phyloP scores from a whole-genome alignment of 2,797 vertebrate genomes.

The Acanthurus leucopareius region DNA sequence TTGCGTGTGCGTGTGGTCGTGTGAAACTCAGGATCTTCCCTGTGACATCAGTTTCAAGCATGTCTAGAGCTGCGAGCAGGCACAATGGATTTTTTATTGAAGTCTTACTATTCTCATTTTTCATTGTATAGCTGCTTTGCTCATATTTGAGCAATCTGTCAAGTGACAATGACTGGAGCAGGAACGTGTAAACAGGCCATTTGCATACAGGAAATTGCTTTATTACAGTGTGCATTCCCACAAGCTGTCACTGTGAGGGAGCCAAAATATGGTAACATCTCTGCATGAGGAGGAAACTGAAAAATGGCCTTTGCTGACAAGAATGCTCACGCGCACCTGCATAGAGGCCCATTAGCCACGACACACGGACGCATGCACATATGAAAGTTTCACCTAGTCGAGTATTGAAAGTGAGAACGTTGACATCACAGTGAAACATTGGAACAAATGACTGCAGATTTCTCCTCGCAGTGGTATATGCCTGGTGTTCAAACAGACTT shows the following conservation, averaged over 20 bases:
- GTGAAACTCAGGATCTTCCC: constrained; percentile 45
- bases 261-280: constrained; percentile 68
- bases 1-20: constrained; percentile 32
- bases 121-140: constrained; percentile 71
- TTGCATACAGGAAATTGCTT: constrained; percentile 86
- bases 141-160: constrained; percentile 80
- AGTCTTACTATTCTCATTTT: constrained; percentile 77
- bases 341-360: constrained; percentile 18
- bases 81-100: constrained; percentile 73
- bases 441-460: constrained; percentile 32
- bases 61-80: constrained; percentile 48
- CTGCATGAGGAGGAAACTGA: constrained; percentile 55
- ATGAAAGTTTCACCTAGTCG: constrained; percentile 11
- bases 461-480: constrained; percentile 11
- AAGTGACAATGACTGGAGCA: constrained; percentile 80
- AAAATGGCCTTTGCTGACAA: constrained; percentile 69
- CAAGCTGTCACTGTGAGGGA: constrained; percentile 75
- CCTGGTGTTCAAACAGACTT: constrained; percentile 22
- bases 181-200: constrained; percentile 81
- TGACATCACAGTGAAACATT: constrained; percentile 30
- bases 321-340: constrained; percentile 47
- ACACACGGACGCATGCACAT: constrained; percentile 16
- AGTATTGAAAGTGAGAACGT: constrained; percentile 1
- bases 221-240: constrained; percentile 81
- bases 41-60: constrained; percentile 65